These are phyloP conservation scores for Microctonus hyperodae DNA, from an alignment of 2,888 invertebrate genomes.

Conservation along the genomic window DNA sequence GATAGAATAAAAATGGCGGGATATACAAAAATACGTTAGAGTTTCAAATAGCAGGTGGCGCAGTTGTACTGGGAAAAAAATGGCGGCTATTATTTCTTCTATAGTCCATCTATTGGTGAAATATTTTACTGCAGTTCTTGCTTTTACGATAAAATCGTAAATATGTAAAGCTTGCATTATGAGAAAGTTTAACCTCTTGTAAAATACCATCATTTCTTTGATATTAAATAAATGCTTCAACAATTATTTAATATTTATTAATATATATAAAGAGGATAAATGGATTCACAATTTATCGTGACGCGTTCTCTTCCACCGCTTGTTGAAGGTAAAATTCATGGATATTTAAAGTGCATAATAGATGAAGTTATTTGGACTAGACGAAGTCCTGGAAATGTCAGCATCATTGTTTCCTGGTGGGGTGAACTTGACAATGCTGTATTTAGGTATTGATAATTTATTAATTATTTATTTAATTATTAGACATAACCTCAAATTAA, in stretches of 20 bases:
- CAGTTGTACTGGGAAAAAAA: neutral
- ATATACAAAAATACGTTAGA: too few relatives aligned
- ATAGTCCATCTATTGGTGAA: neutral
- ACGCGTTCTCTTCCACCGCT: slow-evolving; percentile 57
- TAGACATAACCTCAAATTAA: neutral
- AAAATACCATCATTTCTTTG: neutral
- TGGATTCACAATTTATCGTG: slow-evolving; percentile 32
- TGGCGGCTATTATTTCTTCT: neutral
- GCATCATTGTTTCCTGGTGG: slow-evolving; percentile 59
- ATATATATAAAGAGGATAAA: neutral
- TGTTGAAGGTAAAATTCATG: slow-evolving; percentile 59
- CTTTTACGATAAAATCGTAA: neutral
- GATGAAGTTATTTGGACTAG: slow-evolving; percentile 58
- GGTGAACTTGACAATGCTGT: slow-evolving; percentile 55
- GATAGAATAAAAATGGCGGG: too few relatives aligned
- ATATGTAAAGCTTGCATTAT: neutral
- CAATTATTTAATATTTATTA: neutral
- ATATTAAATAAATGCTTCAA: neutral
- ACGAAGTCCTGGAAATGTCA: slow-evolving; percentile 52
- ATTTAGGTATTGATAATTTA: slow-evolving; percentile 51
- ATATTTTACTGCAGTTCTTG: neutral
- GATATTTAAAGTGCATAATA: slow-evolving; percentile 54
- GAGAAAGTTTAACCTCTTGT: too few relatives aligned
- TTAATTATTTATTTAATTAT: slow-evolving; percentile 10
- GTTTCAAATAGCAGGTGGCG: neutral